These are phyloP conservation scores for Thaleichthys pacificus DNA, from an alignment of 2,797 vertebrate species.

Conservation along the genomic window DNA sequence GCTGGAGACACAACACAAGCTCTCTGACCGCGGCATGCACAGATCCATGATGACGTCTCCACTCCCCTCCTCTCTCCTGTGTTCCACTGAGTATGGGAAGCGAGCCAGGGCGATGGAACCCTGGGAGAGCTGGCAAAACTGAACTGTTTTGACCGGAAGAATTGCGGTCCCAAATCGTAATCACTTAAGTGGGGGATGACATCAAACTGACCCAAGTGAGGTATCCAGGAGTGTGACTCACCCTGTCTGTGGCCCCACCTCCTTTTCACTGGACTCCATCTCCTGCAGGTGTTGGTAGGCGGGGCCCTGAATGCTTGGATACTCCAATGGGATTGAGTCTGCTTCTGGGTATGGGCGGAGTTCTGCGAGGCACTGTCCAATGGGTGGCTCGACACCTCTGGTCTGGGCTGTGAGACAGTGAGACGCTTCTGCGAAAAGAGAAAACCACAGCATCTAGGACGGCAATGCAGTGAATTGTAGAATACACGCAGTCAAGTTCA, in stretches of 20 bases:
- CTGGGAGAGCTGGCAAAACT: too few species aligned
- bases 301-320: conserved; percentile 71
- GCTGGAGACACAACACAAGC: too few species aligned
- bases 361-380: conserved; percentile 63
- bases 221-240: conserved; percentile 45
- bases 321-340: conserved; percentile 67
- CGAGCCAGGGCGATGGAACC: too few species aligned
- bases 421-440: conserved; percentile 51
- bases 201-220: conserved; percentile 19
- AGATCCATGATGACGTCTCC: too few species aligned
- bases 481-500: too few species aligned
- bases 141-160: too few species aligned
- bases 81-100: too few species aligned
- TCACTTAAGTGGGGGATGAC: neutral
- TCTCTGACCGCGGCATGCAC: too few species aligned
- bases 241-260: conserved; percentile 62
- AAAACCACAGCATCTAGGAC: neutral
- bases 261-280: conserved; percentile 65
- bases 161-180: too few species aligned
- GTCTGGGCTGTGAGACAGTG: conserved; percentile 60
- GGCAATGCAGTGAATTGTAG: too few species aligned
- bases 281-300: conserved; percentile 79
- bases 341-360: conserved; percentile 67
- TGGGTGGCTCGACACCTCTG: conserved; percentile 55
- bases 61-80: too few species aligned